phyloP scores from a whole-genome alignment of 2,797 vertebrate species.

The Intellagama lesueurii region DNA sequence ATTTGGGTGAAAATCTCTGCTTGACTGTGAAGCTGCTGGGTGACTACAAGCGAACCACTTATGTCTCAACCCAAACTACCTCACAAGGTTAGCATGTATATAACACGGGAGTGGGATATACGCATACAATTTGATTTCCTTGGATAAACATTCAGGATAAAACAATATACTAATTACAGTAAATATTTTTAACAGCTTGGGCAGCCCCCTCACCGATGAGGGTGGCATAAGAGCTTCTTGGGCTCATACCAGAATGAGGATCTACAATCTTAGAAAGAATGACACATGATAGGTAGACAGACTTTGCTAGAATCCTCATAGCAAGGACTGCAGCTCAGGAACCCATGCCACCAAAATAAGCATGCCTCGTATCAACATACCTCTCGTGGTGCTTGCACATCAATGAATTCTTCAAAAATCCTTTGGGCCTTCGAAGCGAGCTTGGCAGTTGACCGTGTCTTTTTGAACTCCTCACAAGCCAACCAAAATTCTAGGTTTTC shows the following conservation, averaged over 20 bases:
- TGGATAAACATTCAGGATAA: not conserved
- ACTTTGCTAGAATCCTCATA: too few relatives aligned
- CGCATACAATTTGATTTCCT: not conserved
- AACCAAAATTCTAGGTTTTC: slow-evolving; percentile 86
- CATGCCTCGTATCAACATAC: slow-evolving; percentile 56
- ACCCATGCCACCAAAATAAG: not conserved
- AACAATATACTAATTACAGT: not conserved
- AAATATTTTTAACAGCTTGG: not conserved
- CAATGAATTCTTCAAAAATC: slow-evolving; percentile 84
- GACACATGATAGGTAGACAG: accelerated
- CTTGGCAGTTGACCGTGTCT: slow-evolving; percentile 80
- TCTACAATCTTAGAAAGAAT: not conserved
- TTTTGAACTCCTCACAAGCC: slow-evolving; percentile 84
- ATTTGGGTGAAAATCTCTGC: too few relatives aligned
- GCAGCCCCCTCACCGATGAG: not conserved
- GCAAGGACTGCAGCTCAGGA: not conserved
- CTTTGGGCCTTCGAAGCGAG: slow-evolving; percentile 81
- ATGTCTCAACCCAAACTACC: not conserved
- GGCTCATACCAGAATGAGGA: not conserved
- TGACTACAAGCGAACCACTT: not conserved
- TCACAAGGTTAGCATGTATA: not conserved
- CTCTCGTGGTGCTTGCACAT: slow-evolving; percentile 83
- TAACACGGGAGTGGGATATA: too few relatives aligned
- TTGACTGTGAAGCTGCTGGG: not conserved
- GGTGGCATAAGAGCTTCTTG: not conserved